Base-by-base conservation (phyloP, 2,797 vertebrate genomes). In the Tapera naevia region DNA sequence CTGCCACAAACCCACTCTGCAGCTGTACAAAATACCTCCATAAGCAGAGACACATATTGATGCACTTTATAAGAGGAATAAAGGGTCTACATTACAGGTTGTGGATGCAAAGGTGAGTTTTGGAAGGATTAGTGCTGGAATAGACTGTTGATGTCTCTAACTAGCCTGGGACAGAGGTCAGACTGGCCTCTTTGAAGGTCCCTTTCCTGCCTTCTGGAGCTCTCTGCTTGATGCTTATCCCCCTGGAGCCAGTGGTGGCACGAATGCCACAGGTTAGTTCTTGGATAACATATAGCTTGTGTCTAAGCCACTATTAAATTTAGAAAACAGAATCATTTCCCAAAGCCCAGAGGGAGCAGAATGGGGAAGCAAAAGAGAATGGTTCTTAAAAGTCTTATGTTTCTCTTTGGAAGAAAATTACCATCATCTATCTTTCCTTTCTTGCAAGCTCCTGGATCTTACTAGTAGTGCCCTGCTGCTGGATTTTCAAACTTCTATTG, bases 361-460 rank as follows among this genome's bases (percentile, higher is more conserved):
- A 95, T 93, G 93, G 92, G 92, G 86, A 95, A 89, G 91, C 66
- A 89, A 91, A 80, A 81, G 81, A 87, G 79, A 96, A 95, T 94
- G 94, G 87, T 87, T 95, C 94, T 96, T 95, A 51, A 96, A 96
- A 96, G 92, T 93, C 93, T 96, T 95, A 91, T 88, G 91, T 96
- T 96, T 95, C 94, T 93, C 91, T 95, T 95, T 94, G 93, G 92
- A 94, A 95, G 94, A 95, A 96, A 96, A 97, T 97, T 95, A 94
- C 92, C 89, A 37, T 95, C 97, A 96, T 96, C 93, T 96, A 86
- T 96, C 95, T 94, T 97, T 94, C 92, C 94, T 95, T 95, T 67
- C 95, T 96, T 87, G 80, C 92, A 94, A 92, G 91, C 92, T 95
- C 86, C 93, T 95, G 89, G 89, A 96, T 94, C 74, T 80, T 83